Percentiles rank a stretch among this genome's conserved stretches.
Conservation (phyloP, 2,797 vertebrate species). For the Acrocephalus scirpaceus region DNA sequence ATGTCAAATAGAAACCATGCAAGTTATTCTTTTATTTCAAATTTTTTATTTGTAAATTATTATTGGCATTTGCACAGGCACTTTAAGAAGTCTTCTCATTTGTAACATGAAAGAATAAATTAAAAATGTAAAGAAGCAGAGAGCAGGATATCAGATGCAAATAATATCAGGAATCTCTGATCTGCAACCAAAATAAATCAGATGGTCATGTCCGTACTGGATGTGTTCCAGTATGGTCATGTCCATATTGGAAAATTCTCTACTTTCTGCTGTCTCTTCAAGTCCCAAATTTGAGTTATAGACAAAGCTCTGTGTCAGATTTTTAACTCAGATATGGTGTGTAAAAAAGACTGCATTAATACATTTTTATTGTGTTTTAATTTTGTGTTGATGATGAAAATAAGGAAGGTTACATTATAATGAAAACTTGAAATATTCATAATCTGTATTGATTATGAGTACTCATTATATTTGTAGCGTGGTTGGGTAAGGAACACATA, state of each 20-base stretch:
- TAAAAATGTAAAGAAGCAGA: background rate
- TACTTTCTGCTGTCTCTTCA: background rate
- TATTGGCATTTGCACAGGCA: background rate
- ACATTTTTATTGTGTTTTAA: background rate
- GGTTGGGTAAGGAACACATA: background rate
- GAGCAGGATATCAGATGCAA: background rate
- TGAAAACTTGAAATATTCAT: background rate
- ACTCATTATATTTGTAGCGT: background rate
- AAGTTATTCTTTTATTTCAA: background rate
- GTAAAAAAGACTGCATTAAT: background rate
- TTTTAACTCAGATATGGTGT: background rate
- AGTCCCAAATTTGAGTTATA: background rate
- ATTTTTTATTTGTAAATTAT: background rate
- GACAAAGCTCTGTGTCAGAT: background rate
- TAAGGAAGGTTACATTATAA: background rate
- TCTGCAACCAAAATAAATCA: background rate
- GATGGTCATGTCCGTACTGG: background rate
- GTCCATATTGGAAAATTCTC: background rate
- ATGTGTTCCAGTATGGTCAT: background rate
- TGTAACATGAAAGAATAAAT: background rate
- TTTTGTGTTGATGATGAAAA: background rate
- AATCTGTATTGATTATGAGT: background rate
- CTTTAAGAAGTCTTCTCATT: background rate
- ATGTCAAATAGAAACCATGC: background rate
- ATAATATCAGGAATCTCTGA: background rate